Conservation (phyloP, 2,888 invertebrate species). For the Aproaerema taeniolella region DNA sequence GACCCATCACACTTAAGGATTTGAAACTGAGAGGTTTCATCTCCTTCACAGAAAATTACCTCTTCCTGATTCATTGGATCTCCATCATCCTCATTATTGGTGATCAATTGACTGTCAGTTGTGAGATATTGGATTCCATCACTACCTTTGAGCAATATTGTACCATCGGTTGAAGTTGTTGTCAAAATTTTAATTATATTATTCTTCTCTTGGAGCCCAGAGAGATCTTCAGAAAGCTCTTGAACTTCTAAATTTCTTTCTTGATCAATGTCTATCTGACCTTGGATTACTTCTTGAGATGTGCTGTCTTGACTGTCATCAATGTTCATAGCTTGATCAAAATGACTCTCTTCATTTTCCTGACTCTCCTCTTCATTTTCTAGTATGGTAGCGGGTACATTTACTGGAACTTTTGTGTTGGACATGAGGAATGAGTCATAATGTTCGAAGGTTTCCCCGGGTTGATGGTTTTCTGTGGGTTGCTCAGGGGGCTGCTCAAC, state of each 20-base stretch:
- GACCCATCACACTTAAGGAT: slow-evolving; percentile 65
- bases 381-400: slow-evolving; percentile 65
- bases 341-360: slow-evolving; percentile 39
- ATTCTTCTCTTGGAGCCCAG: slow-evolving; percentile 29
- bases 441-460: slow-evolving; percentile 38
- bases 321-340: slow-evolving; percentile 38
- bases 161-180: slow-evolving; percentile 41
- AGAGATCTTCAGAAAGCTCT: slow-evolving; percentile 19
- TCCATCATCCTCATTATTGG: slow-evolving; percentile 37
- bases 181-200: slow-evolving; percentile 60
- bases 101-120: slow-evolving; percentile 42
- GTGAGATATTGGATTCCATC: slow-evolving; percentile 53
- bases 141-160: slow-evolving; percentile 50
- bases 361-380: slow-evolving; percentile 61
- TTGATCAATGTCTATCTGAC: slow-evolving; percentile 26
- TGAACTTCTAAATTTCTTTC: slow-evolving; percentile 29
- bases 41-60: slow-evolving; percentile 65
- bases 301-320: slow-evolving; percentile 36
- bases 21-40: slow-evolving; percentile 60
- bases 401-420: slow-evolving; percentile 49
- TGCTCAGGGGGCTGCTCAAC: no score
- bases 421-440: slow-evolving; percentile 57
- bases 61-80: slow-evolving; percentile 49
- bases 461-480: slow-evolving; percentile 6
- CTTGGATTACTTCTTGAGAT: slow-evolving; percentile 30